Evolutionary conservation across 2,113 vertebrate genomes (phyloP), one percentile per base, ranked within the genome.

Genomic region (Oncorhynchus tshawytscha): DNA sequence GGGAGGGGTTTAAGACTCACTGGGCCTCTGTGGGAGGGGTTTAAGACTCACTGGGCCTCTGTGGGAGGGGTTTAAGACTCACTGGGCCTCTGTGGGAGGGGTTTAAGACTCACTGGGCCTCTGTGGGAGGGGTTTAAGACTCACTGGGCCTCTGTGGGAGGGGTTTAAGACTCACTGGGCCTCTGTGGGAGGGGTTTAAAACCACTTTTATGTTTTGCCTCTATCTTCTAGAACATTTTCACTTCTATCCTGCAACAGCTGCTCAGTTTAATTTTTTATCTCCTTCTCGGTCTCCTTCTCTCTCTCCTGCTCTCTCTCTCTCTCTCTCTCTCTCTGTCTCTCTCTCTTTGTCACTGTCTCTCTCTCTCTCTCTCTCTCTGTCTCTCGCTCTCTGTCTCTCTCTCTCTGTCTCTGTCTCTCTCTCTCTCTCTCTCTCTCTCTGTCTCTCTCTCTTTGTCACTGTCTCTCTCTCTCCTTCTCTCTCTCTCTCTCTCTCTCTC

Each of bases 311-410:
- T 77, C 22, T 73, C 20, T 70, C 18, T 45, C 2, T 77, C 39
- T 77, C 20, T 74, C 20, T 70, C 13, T 64, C 1, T 72, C 45
- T 81, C 34, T 57, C 24, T 72, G 18, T 60, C 67, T 70, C 59
- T 54, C 25, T 78, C 27, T 91, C 73, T 24, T 24, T n/a, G n/a
- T n/a, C n/a, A n/a, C n/a, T n/a, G n/a, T 93, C 81, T 60, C 57
- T 6, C 4, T 4, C 57, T 60, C 57, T 5, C 4, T 60, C 57
- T 7, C 20, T 5, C 20, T 60, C 57, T 5, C 4, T 60, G 20
- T 2, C 20, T 5, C 57, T 60, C 20, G 1, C 1, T 60, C 57
- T 2, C 20, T 5, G 18, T 60, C 57, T 1, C 4, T 60, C 57
- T 7, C 20, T 78, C 27, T 91, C 73, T 93, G 80, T 92, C 24